Percentiles rank a stretch among this genome's conserved stretches.
These are phyloP conservation scores for Hirudo medicinalis DNA, from an alignment of 1,140 invertebrate genomes.

Conservation along the genomic window DNA sequence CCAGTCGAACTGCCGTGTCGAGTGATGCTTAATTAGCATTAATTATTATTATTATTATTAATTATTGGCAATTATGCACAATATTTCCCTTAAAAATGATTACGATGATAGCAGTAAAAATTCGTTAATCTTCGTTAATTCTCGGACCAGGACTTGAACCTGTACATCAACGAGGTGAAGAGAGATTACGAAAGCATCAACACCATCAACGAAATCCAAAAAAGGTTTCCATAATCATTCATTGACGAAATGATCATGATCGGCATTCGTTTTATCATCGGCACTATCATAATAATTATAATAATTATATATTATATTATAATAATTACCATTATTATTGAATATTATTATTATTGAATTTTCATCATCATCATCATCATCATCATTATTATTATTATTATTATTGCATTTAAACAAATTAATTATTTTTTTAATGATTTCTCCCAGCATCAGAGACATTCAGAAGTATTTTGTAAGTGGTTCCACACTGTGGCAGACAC, in stretches of 20 bases:
- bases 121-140: too few relatives aligned
- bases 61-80: too few relatives aligned
- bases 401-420: background rate
- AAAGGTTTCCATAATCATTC: background rate
- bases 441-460: background rate
- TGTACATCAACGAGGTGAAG: constrained; percentile 9
- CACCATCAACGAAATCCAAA: background rate
- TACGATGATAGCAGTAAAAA: too few relatives aligned
- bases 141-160: background rate
- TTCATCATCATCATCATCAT: background rate
- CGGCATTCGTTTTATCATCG: too few relatives aligned
- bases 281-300: background rate
- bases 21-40: too few relatives aligned
- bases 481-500: background rate
- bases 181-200: background rate
- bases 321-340: background rate
- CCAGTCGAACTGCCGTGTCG: too few relatives aligned
- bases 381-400: background rate
- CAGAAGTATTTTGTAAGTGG: constrained; percentile 3
- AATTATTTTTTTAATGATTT: background rate
- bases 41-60: too few relatives aligned
- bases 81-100: too few relatives aligned
- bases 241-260: background rate
- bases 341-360: background rate
- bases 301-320: background rate